Base-by-base conservation (phyloP, 2,888 invertebrate genomes). In the Stratiomys singularior region DNA sequence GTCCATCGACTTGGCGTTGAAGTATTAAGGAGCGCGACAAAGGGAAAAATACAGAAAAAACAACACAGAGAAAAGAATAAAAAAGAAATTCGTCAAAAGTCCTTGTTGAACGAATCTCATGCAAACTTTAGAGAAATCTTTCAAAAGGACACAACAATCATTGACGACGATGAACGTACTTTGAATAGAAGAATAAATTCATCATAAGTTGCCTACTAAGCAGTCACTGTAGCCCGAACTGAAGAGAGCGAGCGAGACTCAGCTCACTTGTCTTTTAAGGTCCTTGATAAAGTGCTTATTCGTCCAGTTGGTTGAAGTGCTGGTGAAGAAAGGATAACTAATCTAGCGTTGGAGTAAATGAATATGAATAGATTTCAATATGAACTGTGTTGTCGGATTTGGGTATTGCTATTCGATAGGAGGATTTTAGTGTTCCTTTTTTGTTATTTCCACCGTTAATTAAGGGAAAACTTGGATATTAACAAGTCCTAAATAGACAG, bases 61-160 rank as follows among this genome's bases (percentile, higher is more conserved):
- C n/a, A n/a, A n/a, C n/a, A n/a, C n/a, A n/a, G n/a, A n/a, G n/a
- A n/a, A n/a, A n/a, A n/a, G n/a, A n/a, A n/a, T n/a, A n/a, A n/a
- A n/a, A n/a, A n/a, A n/a, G n/a, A n/a, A 47, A 78, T 78, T 78
- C 78, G 78, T 78, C 76, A 78, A 76, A 78, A 78, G 78, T 77
- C 77, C 78, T 78, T 77, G 71, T 76, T 71, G 72, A 60, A 21
- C 23, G 60, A 76, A 76, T 76, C 58, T 56, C 37, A 46, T 66
- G 25, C 56, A 74, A 78, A 76, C 69, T 71, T 72, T 58, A 15
- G 60, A 25, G 60, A 74, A 74, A 58, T 25, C 30, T 21, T 1
- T 67, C 25, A 74, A 58, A n/a, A 60, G 37, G 37, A 60, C 58
- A 23, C 37, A 25, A 60, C 58, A 74, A 25, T 27, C 30, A 60